Evolutionary conservation across 2,888 invertebrate species (phyloP), one percentile per base, ranked within the genome.

Genomic region (Automeris io): DNA sequence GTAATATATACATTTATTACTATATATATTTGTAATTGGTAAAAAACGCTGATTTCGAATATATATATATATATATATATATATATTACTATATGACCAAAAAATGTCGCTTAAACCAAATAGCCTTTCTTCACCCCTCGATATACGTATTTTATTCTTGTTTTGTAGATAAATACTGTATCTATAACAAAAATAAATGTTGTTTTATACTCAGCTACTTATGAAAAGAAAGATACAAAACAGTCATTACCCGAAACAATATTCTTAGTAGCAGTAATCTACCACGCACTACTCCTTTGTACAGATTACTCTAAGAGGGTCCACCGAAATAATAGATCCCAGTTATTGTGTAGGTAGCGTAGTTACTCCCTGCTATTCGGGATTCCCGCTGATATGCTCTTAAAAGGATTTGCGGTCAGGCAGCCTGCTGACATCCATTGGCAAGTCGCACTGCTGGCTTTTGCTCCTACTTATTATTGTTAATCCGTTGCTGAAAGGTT

Each of bases 371-470:
- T 4, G 23, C 16, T 31, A 37, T 37, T 5, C 34, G 37, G 51
- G 44, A 52, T 50, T 51, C 69, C 64, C 51, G 59, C 66, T 61
- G 65, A 54, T 55, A 59, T 54, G 57, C 60, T 58, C 61, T 65
- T 61, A 68, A 54, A 61, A 52, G 61, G 64, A 68, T 70, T 66
- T 66, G 64, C 46, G 59, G 66, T 52, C 45, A 47, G 49, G 45
- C 19, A 39, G 43, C 46, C 56, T 45, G 60, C 56, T 51, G 59
- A 45, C 58, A 49, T 46, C 46, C 47, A 32, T 19, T 18, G 5
- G 18, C 11, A 9, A 12, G 13, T 33, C 25, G 25, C 26, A 38
- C 25, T 35, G 32, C 11, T 16, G 24, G 19, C 13, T 21, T 11
- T 41, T 37, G 41, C 38, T 46, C 44, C 45, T 46, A 50, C 48